A percentile compares a stretch with the other conserved stretches of the same genome.
Evolutionary conservation across 2,797 vertebrate genomes (phyloP).

Genomic region (Leptoclinus maculatus): DNA sequence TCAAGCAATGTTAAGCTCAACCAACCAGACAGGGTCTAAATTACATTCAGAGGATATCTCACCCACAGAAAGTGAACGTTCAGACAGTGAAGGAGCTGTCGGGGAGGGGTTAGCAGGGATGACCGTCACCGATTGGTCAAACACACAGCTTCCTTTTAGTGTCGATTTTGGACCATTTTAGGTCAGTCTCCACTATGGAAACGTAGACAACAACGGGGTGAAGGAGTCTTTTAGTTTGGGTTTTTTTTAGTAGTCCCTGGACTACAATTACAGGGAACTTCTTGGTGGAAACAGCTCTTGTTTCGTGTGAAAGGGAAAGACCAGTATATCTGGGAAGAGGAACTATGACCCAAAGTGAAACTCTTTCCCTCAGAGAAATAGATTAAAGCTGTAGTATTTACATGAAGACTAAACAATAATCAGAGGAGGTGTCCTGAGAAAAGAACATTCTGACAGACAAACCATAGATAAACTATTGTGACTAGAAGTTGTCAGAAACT

Average conservation of each 20-base stretch:
- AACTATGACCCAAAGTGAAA: slow-evolving; percentile 6
- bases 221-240: too few species aligned
- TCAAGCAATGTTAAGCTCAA: slow-evolving; percentile 20
- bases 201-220: background rate
- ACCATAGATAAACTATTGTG: background rate
- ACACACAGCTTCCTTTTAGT: too few species aligned
- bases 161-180: too few species aligned
- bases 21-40: background rate
- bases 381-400: background rate
- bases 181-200: background rate
- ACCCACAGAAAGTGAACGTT: too few species aligned
- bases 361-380: slow-evolving; percentile 1
- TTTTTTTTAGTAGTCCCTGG: background rate
- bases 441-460: background rate
- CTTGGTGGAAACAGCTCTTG: background rate
- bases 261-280: background rate
- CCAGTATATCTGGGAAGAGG: background rate
- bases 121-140: too few species aligned
- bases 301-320: background rate
- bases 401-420: background rate
- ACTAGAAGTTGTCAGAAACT: background rate
- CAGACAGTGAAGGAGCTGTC: too few species aligned
- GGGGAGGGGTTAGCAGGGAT: too few species aligned
- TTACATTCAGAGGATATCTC: background rate
- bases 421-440: background rate